Evolutionary conservation across 2,113 vertebrate species (phyloP).

Genomic region (Osmerus eperlanus): DNA sequence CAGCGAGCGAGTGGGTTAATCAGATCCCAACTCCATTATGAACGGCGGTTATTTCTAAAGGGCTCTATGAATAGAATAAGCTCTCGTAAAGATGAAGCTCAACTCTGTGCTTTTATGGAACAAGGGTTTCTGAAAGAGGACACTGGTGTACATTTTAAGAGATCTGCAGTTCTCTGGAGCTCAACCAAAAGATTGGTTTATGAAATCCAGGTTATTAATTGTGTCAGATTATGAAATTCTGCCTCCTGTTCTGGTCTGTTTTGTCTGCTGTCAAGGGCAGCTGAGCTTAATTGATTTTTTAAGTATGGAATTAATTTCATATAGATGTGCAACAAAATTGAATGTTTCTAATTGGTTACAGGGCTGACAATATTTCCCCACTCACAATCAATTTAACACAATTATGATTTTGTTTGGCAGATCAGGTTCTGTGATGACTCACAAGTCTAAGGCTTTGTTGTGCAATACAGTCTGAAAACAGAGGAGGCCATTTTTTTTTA

Average conservation of each 20-base stretch:
- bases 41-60: conserved; percentile 66
- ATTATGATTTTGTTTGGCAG: conserved; percentile 12
- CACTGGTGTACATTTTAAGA: conserved; percentile 57
- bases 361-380: conserved; percentile 14
- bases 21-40: conserved; percentile 70
- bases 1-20: conserved; percentile 71
- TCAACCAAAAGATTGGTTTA: conserved; percentile 57
- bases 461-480: neutral
- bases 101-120: conserved; percentile 57
- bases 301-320: conserved; percentile 66
- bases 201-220: conserved; percentile 66
- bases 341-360: conserved; percentile 37
- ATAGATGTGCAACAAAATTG: conserved; percentile 48
- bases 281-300: conserved; percentile 69
- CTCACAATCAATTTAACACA: conserved; percentile 7
- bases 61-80: conserved; percentile 69
- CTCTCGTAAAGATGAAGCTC: conserved; percentile 55
- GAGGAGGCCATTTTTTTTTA: neutral
- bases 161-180: conserved; percentile 52
- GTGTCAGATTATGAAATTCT: conserved; percentile 66
- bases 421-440: conserved; percentile 12
- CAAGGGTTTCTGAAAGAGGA: conserved; percentile 57
- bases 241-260: conserved; percentile 45
- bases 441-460: conserved; percentile 11
- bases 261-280: conserved; percentile 63